These are phyloP conservation scores for Machimus rusticus DNA, from an alignment of 2,888 invertebrate species.

Conservation along the genomic window DNA sequence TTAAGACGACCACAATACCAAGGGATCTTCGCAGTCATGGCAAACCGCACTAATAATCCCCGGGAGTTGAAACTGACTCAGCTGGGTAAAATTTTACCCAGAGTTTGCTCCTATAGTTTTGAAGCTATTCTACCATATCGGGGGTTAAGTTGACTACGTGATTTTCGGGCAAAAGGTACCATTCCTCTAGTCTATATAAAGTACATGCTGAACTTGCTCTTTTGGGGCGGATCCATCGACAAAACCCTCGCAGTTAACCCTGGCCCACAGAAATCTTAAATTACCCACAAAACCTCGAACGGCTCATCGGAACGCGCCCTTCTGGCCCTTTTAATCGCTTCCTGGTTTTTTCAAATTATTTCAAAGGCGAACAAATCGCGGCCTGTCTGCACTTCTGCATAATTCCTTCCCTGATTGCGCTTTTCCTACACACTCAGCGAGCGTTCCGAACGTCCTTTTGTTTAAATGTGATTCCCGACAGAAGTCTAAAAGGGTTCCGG, in stretches of 20 bases:
- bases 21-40: background rate
- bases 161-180: background rate
- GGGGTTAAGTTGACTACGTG: background rate
- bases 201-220: background rate
- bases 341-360: background rate
- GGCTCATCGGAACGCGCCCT: background rate
- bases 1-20: background rate
- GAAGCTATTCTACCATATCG: background rate
- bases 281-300: background rate
- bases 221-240: background rate
- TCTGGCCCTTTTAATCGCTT: background rate
- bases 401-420: background rate
- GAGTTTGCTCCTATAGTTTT: background rate
- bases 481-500: background rate
- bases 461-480: background rate
- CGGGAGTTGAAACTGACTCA: background rate
- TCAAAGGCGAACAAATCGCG: background rate
- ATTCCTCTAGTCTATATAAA: background rate
- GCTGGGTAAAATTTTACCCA: background rate
- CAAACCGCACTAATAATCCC: background rate
- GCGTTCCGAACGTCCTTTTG: background rate
- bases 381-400: background rate
- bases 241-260: background rate
- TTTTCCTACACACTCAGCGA: background rate
- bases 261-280: background rate